Evolutionary conservation across 2,797 vertebrate genomes (phyloP).

Genomic region (Centroberyx gerrardi): DNA sequence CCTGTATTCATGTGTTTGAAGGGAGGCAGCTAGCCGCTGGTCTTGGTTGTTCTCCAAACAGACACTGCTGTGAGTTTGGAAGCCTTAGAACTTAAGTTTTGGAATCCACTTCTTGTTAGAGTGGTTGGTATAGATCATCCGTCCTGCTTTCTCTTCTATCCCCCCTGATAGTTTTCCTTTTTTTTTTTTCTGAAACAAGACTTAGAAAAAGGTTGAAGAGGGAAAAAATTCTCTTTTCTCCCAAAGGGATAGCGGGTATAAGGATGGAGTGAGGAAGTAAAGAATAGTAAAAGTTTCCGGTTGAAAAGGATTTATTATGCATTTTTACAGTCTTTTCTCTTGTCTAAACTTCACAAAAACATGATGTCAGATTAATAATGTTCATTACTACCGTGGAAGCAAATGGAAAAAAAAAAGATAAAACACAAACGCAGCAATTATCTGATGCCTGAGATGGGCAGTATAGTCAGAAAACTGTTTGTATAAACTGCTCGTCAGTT

Average conservation of each 20-base stretch:
- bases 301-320: no score
- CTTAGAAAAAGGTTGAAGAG: neutral
- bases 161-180: conserved; percentile 18
- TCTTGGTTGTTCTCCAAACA: conserved; percentile 56
- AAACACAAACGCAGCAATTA: neutral
- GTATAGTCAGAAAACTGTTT: conserved; percentile 35
- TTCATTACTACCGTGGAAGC: neutral
- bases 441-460: neutral
- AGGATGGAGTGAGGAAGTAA: neutral
- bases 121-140: conserved; percentile 35
- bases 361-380: no score
- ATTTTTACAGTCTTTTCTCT: no score
- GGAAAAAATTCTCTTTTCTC: neutral
- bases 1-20: conserved; percentile 45
- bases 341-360: no score
- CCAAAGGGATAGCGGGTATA: neutral
- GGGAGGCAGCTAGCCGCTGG: conserved; percentile 42
- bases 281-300: neutral
- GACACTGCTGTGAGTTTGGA: conserved; percentile 39
- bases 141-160: conserved; percentile 22
- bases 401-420: neutral
- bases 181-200: conserved; percentile 7
- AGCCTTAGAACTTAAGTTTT: conserved; percentile 48
- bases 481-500: conserved; percentile 50
- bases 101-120: conserved; percentile 27